phyloP scores from a whole-genome alignment of 2,888 invertebrate species.

The Gymnoscelis rufifasciata region DNA sequence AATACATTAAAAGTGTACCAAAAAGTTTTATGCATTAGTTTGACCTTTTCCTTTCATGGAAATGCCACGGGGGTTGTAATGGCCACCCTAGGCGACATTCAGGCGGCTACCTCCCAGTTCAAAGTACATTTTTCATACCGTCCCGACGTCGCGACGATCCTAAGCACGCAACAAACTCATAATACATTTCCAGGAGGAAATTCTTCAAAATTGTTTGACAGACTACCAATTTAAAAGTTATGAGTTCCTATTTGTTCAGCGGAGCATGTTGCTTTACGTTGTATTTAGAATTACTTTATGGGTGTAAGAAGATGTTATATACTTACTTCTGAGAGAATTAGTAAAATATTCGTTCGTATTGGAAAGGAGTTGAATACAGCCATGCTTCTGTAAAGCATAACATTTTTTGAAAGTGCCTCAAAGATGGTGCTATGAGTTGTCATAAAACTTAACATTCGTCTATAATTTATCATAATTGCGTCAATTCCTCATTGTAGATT shows the following conservation, averaged over 20 bases:
- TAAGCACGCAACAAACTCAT: slow-evolving; percentile 47
- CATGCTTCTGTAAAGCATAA: too few species aligned
- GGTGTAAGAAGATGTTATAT: too few species aligned
- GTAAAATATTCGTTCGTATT: too few species aligned
- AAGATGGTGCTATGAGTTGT: too few species aligned
- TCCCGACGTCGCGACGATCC: slow-evolving; percentile 42
- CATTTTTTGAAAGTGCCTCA: too few species aligned
- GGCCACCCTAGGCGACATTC: slow-evolving; percentile 31
- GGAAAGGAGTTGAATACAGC: too few species aligned
- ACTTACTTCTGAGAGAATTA: too few species aligned
- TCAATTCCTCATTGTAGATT: too few species aligned
- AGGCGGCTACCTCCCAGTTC: slow-evolving; percentile 32
- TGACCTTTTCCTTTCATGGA: slow-evolving; percentile 21
- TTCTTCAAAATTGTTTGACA: slow-evolving; percentile 2
- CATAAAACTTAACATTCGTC: too few species aligned
- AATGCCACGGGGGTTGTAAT: slow-evolving; percentile 28
- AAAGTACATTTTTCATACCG: slow-evolving; percentile 54
- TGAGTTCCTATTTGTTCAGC: neutral
- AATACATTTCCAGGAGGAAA: slow-evolving; percentile 2
- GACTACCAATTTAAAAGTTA: slow-evolving; percentile 1
- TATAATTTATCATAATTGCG: too few species aligned
- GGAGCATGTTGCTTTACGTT: neutral
- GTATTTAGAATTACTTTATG: neutral
- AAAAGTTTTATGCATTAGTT: slow-evolving; percentile 15
- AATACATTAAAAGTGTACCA: too few species aligned